A percentile compares a stretch with the other conserved stretches of the same genome.
Conservation (phyloP, 2,888 invertebrate species). For the Sialis lutaria region DNA sequence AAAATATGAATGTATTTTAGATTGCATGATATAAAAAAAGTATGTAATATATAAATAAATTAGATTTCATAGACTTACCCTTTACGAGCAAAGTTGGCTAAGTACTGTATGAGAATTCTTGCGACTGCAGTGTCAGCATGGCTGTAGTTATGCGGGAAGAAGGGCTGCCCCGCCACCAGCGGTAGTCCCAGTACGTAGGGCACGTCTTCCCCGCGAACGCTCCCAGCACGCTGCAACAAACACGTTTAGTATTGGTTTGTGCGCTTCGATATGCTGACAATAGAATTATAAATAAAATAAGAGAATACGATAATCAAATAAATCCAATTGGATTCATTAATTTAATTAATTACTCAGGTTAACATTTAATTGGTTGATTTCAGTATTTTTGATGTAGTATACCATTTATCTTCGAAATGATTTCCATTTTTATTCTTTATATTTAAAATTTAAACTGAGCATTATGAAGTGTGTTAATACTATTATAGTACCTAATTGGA, state of each 20-base stretch:
- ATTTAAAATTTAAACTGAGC: no score
- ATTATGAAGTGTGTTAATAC: no score
- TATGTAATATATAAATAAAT: no score
- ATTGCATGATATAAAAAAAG: background rate
- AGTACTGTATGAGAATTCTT: slow-evolving; percentile 62
- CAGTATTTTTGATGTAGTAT: background rate
- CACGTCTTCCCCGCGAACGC: slow-evolving; percentile 73
- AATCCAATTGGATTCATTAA: background rate
- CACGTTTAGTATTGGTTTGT: no score
- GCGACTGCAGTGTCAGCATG: slow-evolving; percentile 60
- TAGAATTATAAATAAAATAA: background rate
- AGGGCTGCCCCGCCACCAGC: slow-evolving; percentile 41
- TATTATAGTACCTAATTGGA: no score
- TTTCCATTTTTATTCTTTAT: no score
- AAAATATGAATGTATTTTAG: background rate
- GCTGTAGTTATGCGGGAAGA: slow-evolving; percentile 62
- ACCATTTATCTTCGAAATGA: no score
- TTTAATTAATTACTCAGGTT: background rate
- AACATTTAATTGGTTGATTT: background rate
- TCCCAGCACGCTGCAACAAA: slow-evolving; percentile 47
- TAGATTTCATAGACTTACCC: slow-evolving; percentile 48
- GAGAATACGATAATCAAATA: background rate
- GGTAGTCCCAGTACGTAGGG: slow-evolving; percentile 74
- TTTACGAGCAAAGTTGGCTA: slow-evolving; percentile 72
- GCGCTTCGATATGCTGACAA: no score